Conservation (phyloP, 2,888 invertebrate genomes). For the Gandaritis pyraliata region DNA sequence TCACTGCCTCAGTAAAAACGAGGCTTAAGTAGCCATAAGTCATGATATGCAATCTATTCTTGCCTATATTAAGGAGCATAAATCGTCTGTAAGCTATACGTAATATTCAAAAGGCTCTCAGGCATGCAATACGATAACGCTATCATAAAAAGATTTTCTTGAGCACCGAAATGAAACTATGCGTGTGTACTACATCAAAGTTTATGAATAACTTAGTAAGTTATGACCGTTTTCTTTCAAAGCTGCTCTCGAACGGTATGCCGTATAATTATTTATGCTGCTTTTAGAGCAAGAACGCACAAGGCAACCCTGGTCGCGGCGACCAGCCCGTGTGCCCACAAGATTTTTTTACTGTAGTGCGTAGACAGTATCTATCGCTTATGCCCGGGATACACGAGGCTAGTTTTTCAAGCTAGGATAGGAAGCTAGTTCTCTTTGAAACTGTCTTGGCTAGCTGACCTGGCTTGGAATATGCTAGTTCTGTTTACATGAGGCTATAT, state of each 20-base stretch:
- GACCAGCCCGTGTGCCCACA: no score
- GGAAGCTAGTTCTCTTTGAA: no score
- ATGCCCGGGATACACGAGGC: no score
- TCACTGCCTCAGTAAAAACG: neutral
- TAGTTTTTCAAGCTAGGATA: no score
- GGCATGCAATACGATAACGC: slow-evolving; percentile 72
- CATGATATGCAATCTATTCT: slow-evolving; percentile 43
- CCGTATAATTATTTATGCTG: no score
- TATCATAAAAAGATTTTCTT: slow-evolving; percentile 26
- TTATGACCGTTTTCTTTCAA: slow-evolving; percentile 1
- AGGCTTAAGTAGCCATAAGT: slow-evolving; percentile 35
- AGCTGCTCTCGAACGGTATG: neutral
- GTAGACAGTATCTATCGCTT: no score
- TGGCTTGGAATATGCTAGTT: no score
- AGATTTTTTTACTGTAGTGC: no score
- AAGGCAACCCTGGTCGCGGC: no score
- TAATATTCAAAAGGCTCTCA: slow-evolving; percentile 58
- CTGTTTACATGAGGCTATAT: no score
- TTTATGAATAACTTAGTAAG: slow-evolving; percentile 1
- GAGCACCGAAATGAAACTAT: slow-evolving; percentile 17
- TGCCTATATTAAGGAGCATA: slow-evolving; percentile 43
- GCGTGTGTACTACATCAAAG: neutral
- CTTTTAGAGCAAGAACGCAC: no score
- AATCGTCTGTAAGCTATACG: slow-evolving; percentile 48
- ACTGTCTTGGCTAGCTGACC: no score